These are phyloP conservation scores for Chloroclysta siterata DNA, from an alignment of 2,888 invertebrate genomes.

Conservation along the genomic window DNA sequence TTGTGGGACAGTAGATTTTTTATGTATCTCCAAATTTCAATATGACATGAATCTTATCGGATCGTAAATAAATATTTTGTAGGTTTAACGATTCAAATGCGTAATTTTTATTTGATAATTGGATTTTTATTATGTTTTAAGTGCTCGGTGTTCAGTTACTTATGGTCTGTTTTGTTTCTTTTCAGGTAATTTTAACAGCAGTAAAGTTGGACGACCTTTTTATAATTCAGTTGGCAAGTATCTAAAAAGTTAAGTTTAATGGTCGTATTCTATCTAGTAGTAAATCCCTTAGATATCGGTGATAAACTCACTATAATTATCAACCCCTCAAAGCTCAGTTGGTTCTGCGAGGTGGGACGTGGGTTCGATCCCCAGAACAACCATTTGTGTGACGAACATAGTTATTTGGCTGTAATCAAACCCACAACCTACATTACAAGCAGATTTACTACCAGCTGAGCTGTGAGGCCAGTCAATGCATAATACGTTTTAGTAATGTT, in stretches of 20 bases:
- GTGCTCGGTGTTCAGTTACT: slow-evolving; percentile 32
- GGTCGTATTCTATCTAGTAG: background rate
- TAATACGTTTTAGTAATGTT: slow-evolving; percentile 1
- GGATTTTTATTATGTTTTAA: slow-evolving; percentile 35
- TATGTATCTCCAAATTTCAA: slow-evolving; percentile 29
- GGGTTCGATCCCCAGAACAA: too few species aligned
- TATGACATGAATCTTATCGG: slow-evolving; percentile 29
- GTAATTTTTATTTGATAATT: slow-evolving; percentile 31
- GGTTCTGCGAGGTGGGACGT: too few species aligned
- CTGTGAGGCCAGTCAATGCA: too few species aligned
- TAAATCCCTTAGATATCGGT: background rate
- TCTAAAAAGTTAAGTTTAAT: background rate
- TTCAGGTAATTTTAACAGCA: slow-evolving; percentile 37
- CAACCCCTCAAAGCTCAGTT: too few species aligned
- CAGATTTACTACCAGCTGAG: too few species aligned
- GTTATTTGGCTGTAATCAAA: too few species aligned
- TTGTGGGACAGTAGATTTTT: slow-evolving; percentile 30
- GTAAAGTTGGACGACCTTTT: slow-evolving; percentile 1
- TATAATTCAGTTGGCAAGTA: slow-evolving; percentile 6
- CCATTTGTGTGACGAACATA: too few species aligned
- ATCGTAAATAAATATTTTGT: slow-evolving; percentile 31
- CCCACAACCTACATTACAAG: too few species aligned
- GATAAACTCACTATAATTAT: too few species aligned
- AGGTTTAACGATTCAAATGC: slow-evolving; percentile 26
- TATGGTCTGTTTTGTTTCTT: slow-evolving; percentile 33